phyloP scores from a whole-genome alignment of 2,113 vertebrate genomes.

The Oncorhynchus gorbuscha region DNA sequence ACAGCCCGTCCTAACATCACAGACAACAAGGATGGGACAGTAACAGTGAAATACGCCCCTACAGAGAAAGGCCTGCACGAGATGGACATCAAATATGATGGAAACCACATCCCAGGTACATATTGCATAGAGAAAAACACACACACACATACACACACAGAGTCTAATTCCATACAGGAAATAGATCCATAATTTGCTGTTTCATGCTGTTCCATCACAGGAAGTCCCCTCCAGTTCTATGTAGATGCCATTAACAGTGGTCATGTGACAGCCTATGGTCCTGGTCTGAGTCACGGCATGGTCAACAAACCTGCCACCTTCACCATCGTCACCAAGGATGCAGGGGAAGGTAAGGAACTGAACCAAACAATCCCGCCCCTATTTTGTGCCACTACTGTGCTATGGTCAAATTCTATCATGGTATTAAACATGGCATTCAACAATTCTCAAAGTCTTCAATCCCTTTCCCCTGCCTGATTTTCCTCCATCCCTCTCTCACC shows the following conservation, averaged over 20 bases:
- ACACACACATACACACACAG: too few species aligned
- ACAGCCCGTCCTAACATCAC: slow-evolving; percentile 86
- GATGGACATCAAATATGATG: slow-evolving; percentile 97
- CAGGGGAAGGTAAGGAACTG: slow-evolving; percentile 82
- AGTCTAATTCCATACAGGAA: too few species aligned
- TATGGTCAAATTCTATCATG: too few species aligned
- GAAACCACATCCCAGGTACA: slow-evolving; percentile 94
- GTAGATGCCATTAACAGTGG: slow-evolving; percentile 89
- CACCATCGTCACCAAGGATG: slow-evolving; percentile 93
- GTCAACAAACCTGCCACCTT: slow-evolving; percentile 92
- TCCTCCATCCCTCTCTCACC: too few species aligned
- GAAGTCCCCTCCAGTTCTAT: slow-evolving; percentile 94
- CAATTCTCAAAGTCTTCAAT: too few species aligned
- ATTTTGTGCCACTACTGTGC: too few species aligned
- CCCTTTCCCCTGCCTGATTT: too few species aligned
- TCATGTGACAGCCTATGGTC: slow-evolving; percentile 90
- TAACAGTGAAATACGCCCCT: slow-evolving; percentile 90
- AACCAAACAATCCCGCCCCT: too few species aligned
- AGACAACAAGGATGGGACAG: slow-evolving; percentile 93
- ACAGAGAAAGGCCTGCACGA: slow-evolving; percentile 91
- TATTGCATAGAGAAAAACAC: too few species aligned
- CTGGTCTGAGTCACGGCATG: slow-evolving; percentile 91
- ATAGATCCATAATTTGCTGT: too few species aligned
- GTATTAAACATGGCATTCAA: too few species aligned
- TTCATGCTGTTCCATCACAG: slow-evolving; percentile 46